Base-by-base conservation (phyloP, 1,140 invertebrate species). In the Leptonema lineaticorne region DNA sequence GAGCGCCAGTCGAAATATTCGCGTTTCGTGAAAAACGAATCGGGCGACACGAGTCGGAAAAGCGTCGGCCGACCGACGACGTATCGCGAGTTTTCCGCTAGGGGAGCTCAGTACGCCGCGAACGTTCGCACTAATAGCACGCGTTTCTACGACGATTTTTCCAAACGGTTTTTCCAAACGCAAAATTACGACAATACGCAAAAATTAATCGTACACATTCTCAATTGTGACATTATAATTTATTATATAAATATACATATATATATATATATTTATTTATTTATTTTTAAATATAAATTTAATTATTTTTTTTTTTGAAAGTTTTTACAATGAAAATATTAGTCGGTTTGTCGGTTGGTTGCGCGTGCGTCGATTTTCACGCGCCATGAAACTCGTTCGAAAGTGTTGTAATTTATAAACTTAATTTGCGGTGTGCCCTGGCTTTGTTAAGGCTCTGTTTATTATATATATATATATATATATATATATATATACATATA, bases 231-330 rank as follows among this genome's bases (percentile, higher is more conserved):
- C 11, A 14, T 14, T 16, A 2, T 41, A 41, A 14, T 14, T 4
- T 41, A 41, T 41, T 6, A 33, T 33, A 33, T 11, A 33, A 6
- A 33, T 33, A 33, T 33, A 33, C 30, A 33, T 33, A 33, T 33
- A n/a, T 14, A 20, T 48, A 48, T 16, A n/a, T 48, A 48, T 5
- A 48, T 22, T 11, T 4, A 20, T 20, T 22, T 53, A 20, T 3
- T 53, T 53, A 6, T 53, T 53, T 53, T 16, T 53, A 53, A 53
- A 53, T 53, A 53, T 37, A 37, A 37, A 37, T 37, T 37, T 37
- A 6, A 37, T 7, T n/a, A n/a, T n/a, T n/a, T n/a, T n/a, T n/a
- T n/a, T n/a, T n/a, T n/a, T n/a, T n/a, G n/a, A n/a, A n/a, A n/a
- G n/a, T n/a, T n/a, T n/a, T n/a, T n/a, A n/a, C n/a, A n/a, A n/a